These are phyloP conservation scores for Eriosoma lanigerum DNA, from an alignment of 1,140 invertebrate genomes.

Conservation along the genomic window DNA sequence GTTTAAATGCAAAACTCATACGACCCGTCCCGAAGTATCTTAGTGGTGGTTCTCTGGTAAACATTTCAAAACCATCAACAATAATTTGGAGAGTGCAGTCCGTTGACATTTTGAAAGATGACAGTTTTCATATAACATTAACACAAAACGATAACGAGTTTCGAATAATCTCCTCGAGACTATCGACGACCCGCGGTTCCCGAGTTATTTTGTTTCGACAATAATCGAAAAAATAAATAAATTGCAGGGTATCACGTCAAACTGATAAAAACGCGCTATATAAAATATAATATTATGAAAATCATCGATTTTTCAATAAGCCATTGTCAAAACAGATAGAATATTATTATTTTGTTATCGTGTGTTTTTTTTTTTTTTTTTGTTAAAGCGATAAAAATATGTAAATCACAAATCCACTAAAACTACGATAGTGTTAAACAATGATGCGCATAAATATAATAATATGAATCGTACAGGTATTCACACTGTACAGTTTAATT, in stretches of 20 bases:
- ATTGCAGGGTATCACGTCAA: not conserved
- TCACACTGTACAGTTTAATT: too few species aligned
- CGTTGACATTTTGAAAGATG: not conserved
- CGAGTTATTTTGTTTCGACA: not conserved
- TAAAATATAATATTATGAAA: not conserved
- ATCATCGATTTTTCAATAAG: too few species aligned
- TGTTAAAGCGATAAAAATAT: too few species aligned
- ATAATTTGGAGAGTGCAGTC: not conserved
- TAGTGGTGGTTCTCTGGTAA: not conserved
- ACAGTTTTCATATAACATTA: slow-evolving; percentile 13
- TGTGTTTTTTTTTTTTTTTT: too few species aligned
- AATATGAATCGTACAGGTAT: too few species aligned
- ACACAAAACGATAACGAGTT: too few species aligned
- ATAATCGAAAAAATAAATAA: not conserved
- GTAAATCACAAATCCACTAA: too few species aligned
- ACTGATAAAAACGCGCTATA: not conserved
- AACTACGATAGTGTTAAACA: too few species aligned
- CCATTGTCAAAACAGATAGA: too few species aligned
- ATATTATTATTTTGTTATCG: too few species aligned
- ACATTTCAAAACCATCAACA: slow-evolving; percentile 14
- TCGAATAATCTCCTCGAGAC: not conserved
- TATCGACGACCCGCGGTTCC: too few species aligned
- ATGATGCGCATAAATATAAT: too few species aligned
- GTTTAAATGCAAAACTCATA: not conserved
- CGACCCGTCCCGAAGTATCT: not conserved